Conservation (phyloP, 2,113 vertebrate genomes). For the Rhinoptilus africanus region DNA sequence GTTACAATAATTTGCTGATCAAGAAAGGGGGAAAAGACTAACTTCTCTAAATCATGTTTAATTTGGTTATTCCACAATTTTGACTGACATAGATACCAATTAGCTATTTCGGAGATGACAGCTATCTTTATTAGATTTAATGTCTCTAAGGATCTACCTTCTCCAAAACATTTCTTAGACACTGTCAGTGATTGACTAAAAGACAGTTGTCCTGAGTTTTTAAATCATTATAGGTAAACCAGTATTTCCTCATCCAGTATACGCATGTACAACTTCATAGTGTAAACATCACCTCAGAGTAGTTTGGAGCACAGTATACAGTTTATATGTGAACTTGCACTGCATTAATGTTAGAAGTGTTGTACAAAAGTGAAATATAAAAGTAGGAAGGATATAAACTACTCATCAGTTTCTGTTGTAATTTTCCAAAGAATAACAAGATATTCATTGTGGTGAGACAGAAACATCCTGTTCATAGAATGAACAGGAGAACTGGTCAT, state of each 20-base stretch:
- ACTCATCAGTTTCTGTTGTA: not conserved
- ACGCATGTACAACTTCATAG: not conserved
- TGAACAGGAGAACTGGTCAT: not conserved
- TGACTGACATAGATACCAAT: not conserved
- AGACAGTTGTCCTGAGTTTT: not conserved
- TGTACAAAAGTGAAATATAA: not conserved
- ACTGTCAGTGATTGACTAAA: not conserved
- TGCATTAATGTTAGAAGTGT: not conserved
- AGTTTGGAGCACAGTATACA: not conserved
- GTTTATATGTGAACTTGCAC: not conserved
- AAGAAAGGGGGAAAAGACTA: accelerated
- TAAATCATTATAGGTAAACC: not conserved
- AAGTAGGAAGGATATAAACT: not conserved
- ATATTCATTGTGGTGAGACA: not conserved
- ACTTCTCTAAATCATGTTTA: not conserved
- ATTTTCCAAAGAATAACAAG: not conserved
- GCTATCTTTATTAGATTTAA: not conserved
- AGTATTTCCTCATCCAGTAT: not conserved
- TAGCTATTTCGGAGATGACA: not conserved
- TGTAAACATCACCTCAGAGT: not conserved
- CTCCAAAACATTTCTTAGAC: not conserved
- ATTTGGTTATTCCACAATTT: not conserved
- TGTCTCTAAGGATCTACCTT: not conserved
- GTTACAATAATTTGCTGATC: not conserved
- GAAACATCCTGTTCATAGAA: not conserved